phyloP scores from a whole-genome alignment of 1,140 invertebrate species.

The Drosophila kohkoa region DNA sequence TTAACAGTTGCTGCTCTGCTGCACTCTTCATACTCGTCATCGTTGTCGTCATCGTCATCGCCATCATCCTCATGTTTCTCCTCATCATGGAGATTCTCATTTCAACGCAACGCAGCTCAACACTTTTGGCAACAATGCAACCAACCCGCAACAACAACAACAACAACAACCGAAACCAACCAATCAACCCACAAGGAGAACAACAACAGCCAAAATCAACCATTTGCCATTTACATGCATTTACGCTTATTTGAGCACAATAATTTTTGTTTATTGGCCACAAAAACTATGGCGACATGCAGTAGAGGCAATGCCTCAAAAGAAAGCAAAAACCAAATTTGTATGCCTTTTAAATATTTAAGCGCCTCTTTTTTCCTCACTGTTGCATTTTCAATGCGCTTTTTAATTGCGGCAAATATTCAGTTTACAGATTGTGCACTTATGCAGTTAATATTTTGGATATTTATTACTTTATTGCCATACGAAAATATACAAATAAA shows the following conservation, averaged over 20 bases:
- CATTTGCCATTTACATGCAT: slow-evolving; percentile 61
- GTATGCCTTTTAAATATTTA: slow-evolving; percentile 68
- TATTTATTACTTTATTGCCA: slow-evolving; percentile 49
- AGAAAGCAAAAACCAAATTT: slow-evolving; percentile 22
- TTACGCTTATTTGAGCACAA: slow-evolving; percentile 81
- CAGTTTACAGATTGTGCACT: slow-evolving; percentile 64
- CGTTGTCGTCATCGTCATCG: slow-evolving; percentile 27
- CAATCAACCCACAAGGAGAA: not conserved
- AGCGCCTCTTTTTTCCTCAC: slow-evolving; percentile 22
- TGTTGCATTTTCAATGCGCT: slow-evolving; percentile 49
- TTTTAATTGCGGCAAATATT: slow-evolving; percentile 74
- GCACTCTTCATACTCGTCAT: slow-evolving; percentile 66
- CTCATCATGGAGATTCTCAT: slow-evolving; percentile 13
- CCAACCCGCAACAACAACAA: slow-evolving; percentile 9
- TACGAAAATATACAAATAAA: not conserved
- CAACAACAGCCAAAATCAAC: slow-evolving; percentile 4
- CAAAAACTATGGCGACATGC: slow-evolving; percentile 63
- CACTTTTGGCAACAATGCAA: slow-evolving; percentile 76
- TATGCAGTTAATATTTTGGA: slow-evolving; percentile 64
- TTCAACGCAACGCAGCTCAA: slow-evolving; percentile 48
- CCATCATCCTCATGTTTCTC: slow-evolving; percentile 6
- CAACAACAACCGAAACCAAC: slow-evolving; percentile 3
- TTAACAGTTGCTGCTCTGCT: slow-evolving; percentile 46
- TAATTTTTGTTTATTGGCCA: slow-evolving; percentile 80
- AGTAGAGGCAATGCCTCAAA: slow-evolving; percentile 23